These are phyloP conservation scores for Macaria notata DNA, from an alignment of 2,888 invertebrate species.

Conservation along the genomic window DNA sequence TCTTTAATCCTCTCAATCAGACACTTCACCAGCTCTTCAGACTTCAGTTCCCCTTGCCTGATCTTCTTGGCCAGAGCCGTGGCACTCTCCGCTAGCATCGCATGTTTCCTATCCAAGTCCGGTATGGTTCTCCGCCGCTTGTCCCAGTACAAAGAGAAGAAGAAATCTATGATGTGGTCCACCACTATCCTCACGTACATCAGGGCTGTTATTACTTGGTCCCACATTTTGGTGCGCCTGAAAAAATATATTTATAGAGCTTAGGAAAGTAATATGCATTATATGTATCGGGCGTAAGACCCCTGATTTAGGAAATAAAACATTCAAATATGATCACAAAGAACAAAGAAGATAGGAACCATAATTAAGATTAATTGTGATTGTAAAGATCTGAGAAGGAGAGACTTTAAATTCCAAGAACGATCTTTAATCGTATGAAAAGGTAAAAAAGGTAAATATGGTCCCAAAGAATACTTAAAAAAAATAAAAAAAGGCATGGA, in stretches of 20 bases:
- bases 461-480: too few species aligned
- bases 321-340: too few species aligned
- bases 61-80: constrained; percentile 86
- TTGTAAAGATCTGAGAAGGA: too few species aligned
- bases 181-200: constrained; percentile 52
- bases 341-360: too few species aligned
- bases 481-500: too few species aligned
- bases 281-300: too few species aligned
- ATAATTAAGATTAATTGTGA: too few species aligned
- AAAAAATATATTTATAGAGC: background rate
- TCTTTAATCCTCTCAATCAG: constrained; percentile 90
- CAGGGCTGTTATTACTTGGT: constrained; percentile 41
- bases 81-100: constrained; percentile 83
- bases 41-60: constrained; percentile 82
- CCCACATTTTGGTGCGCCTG: constrained; percentile 39
- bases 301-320: too few species aligned
- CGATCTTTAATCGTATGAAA: too few species aligned
- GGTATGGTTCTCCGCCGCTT: constrained; percentile 56
- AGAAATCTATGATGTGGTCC: constrained; percentile 63
- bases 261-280: too few species aligned
- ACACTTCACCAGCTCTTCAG: constrained; percentile 86
- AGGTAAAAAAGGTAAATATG: too few species aligned
- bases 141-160: constrained; percentile 71
- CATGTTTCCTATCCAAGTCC: constrained; percentile 59
- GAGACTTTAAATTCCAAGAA: too few species aligned